Evolutionary conservation across 2,888 invertebrate genomes (phyloP).

Genomic region (Steinernema hermaphroditum): DNA sequence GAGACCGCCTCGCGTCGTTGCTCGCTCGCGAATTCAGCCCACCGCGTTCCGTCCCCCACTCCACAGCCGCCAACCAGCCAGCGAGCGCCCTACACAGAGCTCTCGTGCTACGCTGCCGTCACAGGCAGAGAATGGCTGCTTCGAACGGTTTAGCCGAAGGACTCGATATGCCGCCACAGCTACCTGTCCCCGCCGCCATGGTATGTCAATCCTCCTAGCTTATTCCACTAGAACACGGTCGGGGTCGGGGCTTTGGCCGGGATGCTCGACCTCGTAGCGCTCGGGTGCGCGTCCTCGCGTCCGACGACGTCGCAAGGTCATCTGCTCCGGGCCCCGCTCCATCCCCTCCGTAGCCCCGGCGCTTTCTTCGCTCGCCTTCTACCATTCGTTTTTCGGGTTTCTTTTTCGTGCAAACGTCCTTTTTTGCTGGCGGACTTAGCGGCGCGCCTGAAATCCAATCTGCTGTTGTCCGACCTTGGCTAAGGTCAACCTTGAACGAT

Average conservation of each 20-base stretch:
- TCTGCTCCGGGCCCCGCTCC: neutral
- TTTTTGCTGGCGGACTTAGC: neutral
- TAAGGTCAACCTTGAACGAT: conserved; percentile 30
- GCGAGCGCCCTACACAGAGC: conserved; percentile 20
- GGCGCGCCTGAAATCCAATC: conserved; percentile 24
- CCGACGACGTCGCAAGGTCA: conserved; percentile 5
- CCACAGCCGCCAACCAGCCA: conserved; percentile 11
- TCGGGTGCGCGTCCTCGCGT: neutral
- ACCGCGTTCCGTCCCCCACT: conserved; percentile 8
- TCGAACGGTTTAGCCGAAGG: conserved; percentile 30
- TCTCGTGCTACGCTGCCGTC: conserved; percentile 12
- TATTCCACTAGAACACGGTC: neutral
- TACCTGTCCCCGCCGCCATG: conserved; percentile 23
- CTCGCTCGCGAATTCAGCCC: neutral
- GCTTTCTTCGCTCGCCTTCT: neutral
- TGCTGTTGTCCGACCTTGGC: conserved; percentile 29
- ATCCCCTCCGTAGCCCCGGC: neutral
- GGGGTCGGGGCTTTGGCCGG: too few relatives aligned
- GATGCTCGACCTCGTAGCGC: too few relatives aligned
- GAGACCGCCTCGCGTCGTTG: conserved; percentile 17
- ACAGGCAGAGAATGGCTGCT: conserved; percentile 25
- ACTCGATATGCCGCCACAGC: conserved; percentile 24
- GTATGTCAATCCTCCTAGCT: conserved; percentile 1
- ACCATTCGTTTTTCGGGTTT: neutral
- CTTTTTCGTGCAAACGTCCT: neutral